Conservation (phyloP, 2,797 vertebrate genomes). For the Acipenser ruthenus region DNA sequence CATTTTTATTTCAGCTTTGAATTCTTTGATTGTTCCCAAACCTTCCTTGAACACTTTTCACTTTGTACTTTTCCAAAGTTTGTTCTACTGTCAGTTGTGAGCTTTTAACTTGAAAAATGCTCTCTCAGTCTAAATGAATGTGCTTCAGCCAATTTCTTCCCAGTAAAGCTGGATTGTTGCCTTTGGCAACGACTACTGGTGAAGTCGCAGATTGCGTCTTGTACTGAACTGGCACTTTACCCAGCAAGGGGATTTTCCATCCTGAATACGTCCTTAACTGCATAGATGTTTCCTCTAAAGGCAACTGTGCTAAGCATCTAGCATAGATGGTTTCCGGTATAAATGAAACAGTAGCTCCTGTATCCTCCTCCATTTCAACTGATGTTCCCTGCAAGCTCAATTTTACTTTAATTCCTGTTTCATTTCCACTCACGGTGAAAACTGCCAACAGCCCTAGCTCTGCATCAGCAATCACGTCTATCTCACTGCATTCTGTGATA, state of each 20-base stretch:
- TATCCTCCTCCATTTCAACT: neutral
- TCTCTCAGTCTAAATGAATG: too few relatives aligned
- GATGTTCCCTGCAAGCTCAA: neutral
- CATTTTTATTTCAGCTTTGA: neutral
- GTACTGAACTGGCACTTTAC: neutral
- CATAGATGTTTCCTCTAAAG: neutral
- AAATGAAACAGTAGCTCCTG: neutral
- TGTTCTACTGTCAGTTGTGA: too few relatives aligned
- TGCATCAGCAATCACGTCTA: neutral
- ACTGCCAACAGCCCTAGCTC: neutral
- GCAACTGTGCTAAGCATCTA: neutral
- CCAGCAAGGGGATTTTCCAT: neutral
- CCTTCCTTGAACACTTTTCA: too few relatives aligned
- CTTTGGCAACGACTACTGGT: neutral
- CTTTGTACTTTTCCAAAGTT: too few relatives aligned
- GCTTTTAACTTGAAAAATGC: too few relatives aligned
- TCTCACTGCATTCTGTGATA: neutral
- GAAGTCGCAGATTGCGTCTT: neutral
- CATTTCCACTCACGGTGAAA: neutral
- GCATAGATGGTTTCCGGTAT: neutral
- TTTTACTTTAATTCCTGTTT: neutral
- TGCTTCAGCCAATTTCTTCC: neutral
- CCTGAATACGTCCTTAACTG: neutral
- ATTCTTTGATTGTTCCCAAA: neutral
- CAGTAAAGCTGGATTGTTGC: neutral